These are phyloP conservation scores for Trichonephila clavipes DNA, from an alignment of 1,140 invertebrate genomes.

Conservation along the genomic window DNA sequence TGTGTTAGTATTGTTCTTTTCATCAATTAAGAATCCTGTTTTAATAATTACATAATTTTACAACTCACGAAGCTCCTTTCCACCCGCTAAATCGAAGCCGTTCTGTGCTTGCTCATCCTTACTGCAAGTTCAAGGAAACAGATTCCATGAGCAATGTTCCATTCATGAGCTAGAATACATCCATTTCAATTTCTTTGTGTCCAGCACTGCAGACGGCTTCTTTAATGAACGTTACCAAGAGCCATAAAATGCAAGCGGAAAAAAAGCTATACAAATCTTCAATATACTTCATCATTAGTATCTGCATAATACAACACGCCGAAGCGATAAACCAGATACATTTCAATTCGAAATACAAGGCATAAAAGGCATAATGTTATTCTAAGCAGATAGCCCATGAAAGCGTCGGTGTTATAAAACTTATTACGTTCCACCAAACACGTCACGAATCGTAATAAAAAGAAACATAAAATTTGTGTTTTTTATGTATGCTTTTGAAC, in stretches of 20 bases:
- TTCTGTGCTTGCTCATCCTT: background rate
- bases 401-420: slow-evolving; percentile 59
- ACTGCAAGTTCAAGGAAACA: background rate
- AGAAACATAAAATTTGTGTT: slow-evolving; percentile 24
- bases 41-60: slow-evolving; percentile 66
- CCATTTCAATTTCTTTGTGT: background rate
- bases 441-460: slow-evolving; percentile 66
- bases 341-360: slow-evolving; percentile 70
- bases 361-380: slow-evolving; percentile 74
- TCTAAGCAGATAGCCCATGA: slow-evolving; percentile 36
- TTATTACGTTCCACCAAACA: slow-evolving; percentile 54
- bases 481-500: background rate
- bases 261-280: slow-evolving; percentile 65
- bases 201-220: background rate
- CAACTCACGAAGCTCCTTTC: slow-evolving; percentile 19
- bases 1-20: background rate
- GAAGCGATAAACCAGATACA: slow-evolving; percentile 62
- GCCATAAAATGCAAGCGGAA: slow-evolving; percentile 56
- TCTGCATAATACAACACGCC: slow-evolving; percentile 70
- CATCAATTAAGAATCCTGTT: slow-evolving; percentile 24
- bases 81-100: background rate
- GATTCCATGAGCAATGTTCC: background rate
- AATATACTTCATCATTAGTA: slow-evolving; percentile 66
- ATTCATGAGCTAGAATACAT: background rate
- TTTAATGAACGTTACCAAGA: slow-evolving; percentile 51